Base-by-base conservation (phyloP, 2,797 vertebrate species). In the Enteromius afrohamiltoni region DNA sequence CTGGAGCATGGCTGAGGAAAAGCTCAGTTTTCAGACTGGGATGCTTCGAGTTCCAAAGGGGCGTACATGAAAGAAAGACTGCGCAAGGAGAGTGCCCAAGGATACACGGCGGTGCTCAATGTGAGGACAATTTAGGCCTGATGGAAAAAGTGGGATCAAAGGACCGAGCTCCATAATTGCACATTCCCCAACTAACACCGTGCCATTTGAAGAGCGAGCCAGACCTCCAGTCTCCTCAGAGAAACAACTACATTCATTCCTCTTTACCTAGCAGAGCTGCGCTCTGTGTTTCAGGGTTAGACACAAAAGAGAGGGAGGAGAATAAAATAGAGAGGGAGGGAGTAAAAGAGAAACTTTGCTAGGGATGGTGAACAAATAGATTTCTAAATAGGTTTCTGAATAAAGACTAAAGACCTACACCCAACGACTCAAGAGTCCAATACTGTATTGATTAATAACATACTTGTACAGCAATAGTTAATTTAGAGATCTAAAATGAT, bases 121-220 rank as follows among this genome's bases (percentile, higher is more conserved):
- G 93, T 93, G 94, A 95, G 94, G 94, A 95, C 93, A 95, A 94
- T 95, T 95, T 95, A 93, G 92, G 92, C 91, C 93, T 93, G 93
- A 95, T 94, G 93, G 94, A 95, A 94, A 87, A 95, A 94, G 90
- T 88, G 88, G 93, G 94, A 95, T 95, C 95, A 95, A 95, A 95
- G 94, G 93, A 91, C 92, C 88, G 92, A 91, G 91, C 93, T 94
- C 93, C 91, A 93, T 95, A 95, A 95, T 95, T 95, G 94, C 94
- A 93, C 95, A 95, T 95, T 95, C 94, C 95, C 93, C 93, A 94
- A 93, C 93, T 94, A 95, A 94, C 93, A 92, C 94, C 88, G 92
- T 91, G 92, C 93, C 92, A 94, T 94, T 93, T 94, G 94, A 94
- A 94, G 93, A 93, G 91, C 29, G 91, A 93, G 93, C 93, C 94